These are phyloP conservation scores for Apogon hyalosoma DNA, from an alignment of 2,797 vertebrate species.

Conservation along the genomic window DNA sequence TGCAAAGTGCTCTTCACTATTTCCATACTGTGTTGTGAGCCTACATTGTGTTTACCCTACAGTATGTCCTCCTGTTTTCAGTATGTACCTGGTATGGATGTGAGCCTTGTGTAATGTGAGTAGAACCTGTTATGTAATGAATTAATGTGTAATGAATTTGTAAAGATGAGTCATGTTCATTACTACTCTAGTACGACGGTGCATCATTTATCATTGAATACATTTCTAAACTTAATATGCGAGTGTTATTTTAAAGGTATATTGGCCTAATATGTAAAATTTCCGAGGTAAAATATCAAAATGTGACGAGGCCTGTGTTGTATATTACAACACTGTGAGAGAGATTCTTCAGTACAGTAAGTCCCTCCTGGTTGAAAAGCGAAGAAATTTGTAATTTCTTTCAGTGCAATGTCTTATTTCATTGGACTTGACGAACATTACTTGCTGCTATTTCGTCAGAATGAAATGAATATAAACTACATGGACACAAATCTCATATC, in stretches of 20 bases:
- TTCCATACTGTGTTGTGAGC: slow-evolving; percentile 69
- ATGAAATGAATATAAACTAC: too few species aligned
- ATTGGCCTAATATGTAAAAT: not conserved
- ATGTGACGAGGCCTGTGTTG: too few species aligned
- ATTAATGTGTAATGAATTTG: slow-evolving; percentile 71
- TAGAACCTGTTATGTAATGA: slow-evolving; percentile 71
- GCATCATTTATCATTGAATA: slow-evolving; percentile 43
- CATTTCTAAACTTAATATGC: slow-evolving; percentile 20
- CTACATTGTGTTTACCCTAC: slow-evolving; percentile 67
- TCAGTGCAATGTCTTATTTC: too few species aligned
- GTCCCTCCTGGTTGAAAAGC: too few species aligned
- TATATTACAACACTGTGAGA: too few species aligned
- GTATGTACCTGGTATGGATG: slow-evolving; percentile 64
- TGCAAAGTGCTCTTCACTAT: slow-evolving; percentile 77
- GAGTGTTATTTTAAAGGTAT: not conserved
- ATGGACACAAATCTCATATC: too few species aligned
- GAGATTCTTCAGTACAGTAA: too few species aligned
- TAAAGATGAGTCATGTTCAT: slow-evolving; percentile 63
- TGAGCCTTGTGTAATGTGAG: slow-evolving; percentile 71
- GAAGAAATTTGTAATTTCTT: too few species aligned
- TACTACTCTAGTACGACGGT: slow-evolving; percentile 50
- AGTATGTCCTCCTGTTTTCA: slow-evolving; percentile 64
- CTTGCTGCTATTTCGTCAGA: too few species aligned
- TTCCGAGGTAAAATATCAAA: too few species aligned
- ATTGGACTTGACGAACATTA: too few species aligned